A percentile compares a stretch with the other conserved stretches of the same genome.
These are phyloP conservation scores for Caenorhabditis drosophilae DNA, from an alignment of 2,888 invertebrate species.

Conservation along the genomic window DNA sequence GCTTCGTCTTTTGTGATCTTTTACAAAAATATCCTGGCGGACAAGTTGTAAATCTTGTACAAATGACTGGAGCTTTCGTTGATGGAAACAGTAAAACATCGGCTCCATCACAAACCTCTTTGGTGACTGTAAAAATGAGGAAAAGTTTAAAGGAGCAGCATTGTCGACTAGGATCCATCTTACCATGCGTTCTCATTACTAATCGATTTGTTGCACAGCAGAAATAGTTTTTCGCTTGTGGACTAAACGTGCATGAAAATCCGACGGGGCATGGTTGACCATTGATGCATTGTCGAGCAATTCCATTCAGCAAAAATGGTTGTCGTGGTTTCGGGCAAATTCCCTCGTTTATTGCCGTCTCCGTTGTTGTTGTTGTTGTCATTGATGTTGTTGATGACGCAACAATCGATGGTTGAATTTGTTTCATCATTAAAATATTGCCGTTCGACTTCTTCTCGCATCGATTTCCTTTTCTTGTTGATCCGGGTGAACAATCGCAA, in stretches of 20 bases:
- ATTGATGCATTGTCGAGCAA: conserved; percentile 39
- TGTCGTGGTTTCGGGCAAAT: conserved; percentile 41
- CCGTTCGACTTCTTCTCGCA: conserved; percentile 37
- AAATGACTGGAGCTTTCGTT: conserved; percentile 45
- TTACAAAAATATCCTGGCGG: conserved; percentile 46
- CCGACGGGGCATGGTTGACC: conserved; percentile 53
- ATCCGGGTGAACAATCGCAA: conserved; percentile 44
- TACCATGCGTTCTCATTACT: conserved; percentile 32
- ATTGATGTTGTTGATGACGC: conserved; percentile 19
- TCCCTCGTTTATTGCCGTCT: conserved; percentile 30
- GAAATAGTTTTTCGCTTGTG: conserved; percentile 49
- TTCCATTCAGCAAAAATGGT: conserved; percentile 42
- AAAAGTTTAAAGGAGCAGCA: too few relatives aligned
- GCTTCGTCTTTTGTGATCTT: conserved; percentile 34
- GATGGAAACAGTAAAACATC: conserved; percentile 46
- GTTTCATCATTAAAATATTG: conserved; percentile 10
- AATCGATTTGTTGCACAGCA: conserved; percentile 43
- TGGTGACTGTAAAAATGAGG: conserved; percentile 26
- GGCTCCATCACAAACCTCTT: conserved; percentile 46
- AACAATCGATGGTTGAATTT: conserved; percentile 32
- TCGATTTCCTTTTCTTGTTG: conserved; percentile 31
- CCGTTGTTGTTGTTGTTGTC: conserved; percentile 9
- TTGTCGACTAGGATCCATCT: neutral
- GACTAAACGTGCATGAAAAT: conserved; percentile 49
- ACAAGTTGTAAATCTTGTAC: conserved; percentile 41